A percentile compares a stretch with the other conserved stretches of the same genome.
Evolutionary conservation across 2,888 invertebrate genomes (phyloP).

Genomic region (Mylabris sibirica): DNA sequence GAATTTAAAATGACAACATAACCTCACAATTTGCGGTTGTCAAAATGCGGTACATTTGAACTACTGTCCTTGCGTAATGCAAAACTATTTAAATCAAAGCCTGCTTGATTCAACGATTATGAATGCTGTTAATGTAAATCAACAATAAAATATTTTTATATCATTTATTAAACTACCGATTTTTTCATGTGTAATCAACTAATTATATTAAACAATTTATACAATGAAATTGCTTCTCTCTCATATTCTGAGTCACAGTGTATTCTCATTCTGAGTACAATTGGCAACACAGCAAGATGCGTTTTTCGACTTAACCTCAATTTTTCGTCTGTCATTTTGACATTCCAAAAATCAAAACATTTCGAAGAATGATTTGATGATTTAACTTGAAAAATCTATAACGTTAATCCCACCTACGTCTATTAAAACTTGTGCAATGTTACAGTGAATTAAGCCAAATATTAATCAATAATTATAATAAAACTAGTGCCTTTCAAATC

Average conservation of each 20-base stretch:
- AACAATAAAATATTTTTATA: no score
- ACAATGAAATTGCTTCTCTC: no score
- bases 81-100: no score
- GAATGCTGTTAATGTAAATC: no score
- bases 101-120: no score
- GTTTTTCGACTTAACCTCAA: not conserved
- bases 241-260: no score
- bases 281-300: no score
- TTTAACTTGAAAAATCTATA: not conserved
- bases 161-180: no score
- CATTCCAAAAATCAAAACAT: not conserved
- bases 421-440: not conserved
- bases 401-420: not conserved
- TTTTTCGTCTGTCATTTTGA: not conserved
- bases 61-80: no score
- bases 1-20: not conserved
- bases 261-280: no score
- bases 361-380: not conserved
- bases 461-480: conserved; percentile 4
- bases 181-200: no score
- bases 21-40: not conserved
- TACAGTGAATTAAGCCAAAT: not conserved
- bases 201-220: no score
- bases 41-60: not conserved
- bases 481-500: not conserved